Percentiles rank a stretch among this genome's conserved stretches.
Conservation (phyloP, 1,140 invertebrate genomes). For the Bacillus rossius region DNA sequence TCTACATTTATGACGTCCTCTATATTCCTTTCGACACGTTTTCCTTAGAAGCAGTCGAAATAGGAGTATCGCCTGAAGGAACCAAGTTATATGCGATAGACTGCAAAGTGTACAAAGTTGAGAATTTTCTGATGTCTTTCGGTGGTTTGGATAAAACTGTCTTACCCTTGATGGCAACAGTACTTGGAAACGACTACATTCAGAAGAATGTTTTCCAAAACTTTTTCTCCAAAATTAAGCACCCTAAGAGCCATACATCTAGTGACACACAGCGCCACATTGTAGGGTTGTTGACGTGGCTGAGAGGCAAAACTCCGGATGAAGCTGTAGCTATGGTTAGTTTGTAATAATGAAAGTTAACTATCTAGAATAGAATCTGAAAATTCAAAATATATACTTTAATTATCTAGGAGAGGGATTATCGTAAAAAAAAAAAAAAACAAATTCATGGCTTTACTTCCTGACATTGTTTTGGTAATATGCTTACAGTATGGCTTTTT, state of each 20-base stretch:
- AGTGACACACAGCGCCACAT: slow-evolving; percentile 56
- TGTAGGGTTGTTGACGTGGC: slow-evolving; percentile 62
- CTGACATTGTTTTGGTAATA: too few species aligned
- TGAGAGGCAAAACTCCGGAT: slow-evolving; percentile 60
- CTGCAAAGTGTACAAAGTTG: slow-evolving; percentile 66
- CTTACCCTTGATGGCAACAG: slow-evolving; percentile 69
- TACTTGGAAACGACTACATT: slow-evolving; percentile 88
- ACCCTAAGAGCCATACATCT: slow-evolving; percentile 51
- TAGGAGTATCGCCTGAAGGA: slow-evolving; percentile 18
- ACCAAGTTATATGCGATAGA: slow-evolving; percentile 36
- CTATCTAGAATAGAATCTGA: too few species aligned
- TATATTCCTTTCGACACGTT: slow-evolving; percentile 75
- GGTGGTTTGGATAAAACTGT: slow-evolving; percentile 56
- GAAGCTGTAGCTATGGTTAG: slow-evolving; percentile 54
- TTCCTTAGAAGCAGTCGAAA: slow-evolving; percentile 32
- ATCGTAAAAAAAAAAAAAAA: too few species aligned
- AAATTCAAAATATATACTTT: too few species aligned
- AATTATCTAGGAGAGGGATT: too few species aligned
- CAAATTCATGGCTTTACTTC: too few species aligned
- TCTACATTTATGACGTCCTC: slow-evolving; percentile 76
- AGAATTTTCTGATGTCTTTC: slow-evolving; percentile 60
- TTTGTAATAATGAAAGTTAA: neutral
- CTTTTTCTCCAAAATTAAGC: slow-evolving; percentile 61
- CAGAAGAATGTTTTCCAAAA: slow-evolving; percentile 56
- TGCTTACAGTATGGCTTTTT: too few species aligned